A percentile compares a stretch with the other conserved stretches of the same genome.
Evolutionary conservation across 2,113 vertebrate species (phyloP).

Genomic region (Oostethus manadensis): DNA sequence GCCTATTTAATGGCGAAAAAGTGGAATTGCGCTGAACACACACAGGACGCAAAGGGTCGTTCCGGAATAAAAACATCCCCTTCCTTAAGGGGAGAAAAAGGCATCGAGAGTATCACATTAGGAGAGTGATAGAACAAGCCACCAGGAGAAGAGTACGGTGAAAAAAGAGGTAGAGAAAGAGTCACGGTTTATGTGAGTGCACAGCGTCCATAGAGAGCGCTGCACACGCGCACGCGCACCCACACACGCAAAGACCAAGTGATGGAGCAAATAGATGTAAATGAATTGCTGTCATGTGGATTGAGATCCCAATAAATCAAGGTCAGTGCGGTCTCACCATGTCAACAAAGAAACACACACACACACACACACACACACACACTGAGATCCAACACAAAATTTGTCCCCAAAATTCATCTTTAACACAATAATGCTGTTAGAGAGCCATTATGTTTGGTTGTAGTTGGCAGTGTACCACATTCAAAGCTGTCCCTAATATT

Average conservation of each 20-base stretch:
- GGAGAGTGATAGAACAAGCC: conserved; percentile 31
- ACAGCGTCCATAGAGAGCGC: conserved; percentile 42
- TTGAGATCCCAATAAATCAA: conserved; percentile 74
- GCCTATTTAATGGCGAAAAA: too few species aligned
- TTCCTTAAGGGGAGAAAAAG: neutral
- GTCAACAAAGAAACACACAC: neutral
- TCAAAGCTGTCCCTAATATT: too few species aligned
- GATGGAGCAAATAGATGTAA: conserved; percentile 67
- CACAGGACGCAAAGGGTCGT: too few species aligned
- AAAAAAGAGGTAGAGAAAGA: conserved; percentile 22
- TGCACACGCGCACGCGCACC: conserved; percentile 1
- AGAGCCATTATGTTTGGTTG: too few species aligned
- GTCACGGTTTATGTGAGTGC: conserved; percentile 36
- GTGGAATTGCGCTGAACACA: too few species aligned
- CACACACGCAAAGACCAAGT: conserved; percentile 22
- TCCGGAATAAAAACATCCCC: too few species aligned
- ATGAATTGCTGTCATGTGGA: conserved; percentile 74
- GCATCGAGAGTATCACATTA: neutral
- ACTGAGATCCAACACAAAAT: neutral
- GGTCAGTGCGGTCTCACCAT: conserved; percentile 56
- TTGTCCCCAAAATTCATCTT: too few species aligned
- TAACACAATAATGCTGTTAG: too few species aligned
- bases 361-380: conserved; percentile 6
- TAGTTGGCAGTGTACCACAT: too few species aligned
- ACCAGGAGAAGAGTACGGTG: conserved; percentile 13